These are phyloP conservation scores for Littorina saxatilis DNA, from an alignment of 1,140 invertebrate genomes.

Conservation along the genomic window DNA sequence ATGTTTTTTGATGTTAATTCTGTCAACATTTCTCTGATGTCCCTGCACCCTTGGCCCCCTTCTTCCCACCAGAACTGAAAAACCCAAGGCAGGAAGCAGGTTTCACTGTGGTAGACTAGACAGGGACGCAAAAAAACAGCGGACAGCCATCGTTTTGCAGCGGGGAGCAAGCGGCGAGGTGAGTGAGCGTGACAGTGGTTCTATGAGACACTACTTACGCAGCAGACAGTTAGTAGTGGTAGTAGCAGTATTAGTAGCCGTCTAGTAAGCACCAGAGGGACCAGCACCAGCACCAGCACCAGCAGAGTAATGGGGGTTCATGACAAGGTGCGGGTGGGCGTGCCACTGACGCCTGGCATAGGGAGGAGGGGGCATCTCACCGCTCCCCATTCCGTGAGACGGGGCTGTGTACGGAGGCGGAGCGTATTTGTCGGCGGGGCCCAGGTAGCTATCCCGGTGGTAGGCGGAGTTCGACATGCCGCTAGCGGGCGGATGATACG, in stretches of 20 bases:
- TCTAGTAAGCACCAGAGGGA: slow-evolving; percentile 7
- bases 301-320: background rate
- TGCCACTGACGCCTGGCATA: background rate
- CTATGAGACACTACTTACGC: slow-evolving; percentile 23
- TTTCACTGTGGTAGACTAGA: no score
- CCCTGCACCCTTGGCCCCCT: no score
- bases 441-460: slow-evolving; percentile 23
- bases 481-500: slow-evolving; percentile 5
- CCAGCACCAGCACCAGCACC: background rate
- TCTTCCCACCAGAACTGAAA: no score
- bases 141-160: no score
- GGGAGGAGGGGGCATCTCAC: slow-evolving; percentile 37
- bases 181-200: no score
- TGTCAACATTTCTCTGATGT: no score
- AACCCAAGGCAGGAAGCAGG: no score
- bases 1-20: no score
- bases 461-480: slow-evolving; percentile 24
- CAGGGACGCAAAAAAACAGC: no score
- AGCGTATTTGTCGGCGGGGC: slow-evolving; percentile 4
- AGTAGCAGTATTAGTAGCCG: slow-evolving; percentile 10
- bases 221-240: background rate
- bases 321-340: background rate
- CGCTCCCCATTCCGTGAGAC: slow-evolving; percentile 9
- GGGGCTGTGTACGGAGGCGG: slow-evolving; percentile 27
- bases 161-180: no score